Percentiles rank a stretch among this genome's conserved stretches.
phyloP scores from a whole-genome alignment of 37 sponge, comb jelly and placozoan genomes.

The Dysidea cf. avara region DNA sequence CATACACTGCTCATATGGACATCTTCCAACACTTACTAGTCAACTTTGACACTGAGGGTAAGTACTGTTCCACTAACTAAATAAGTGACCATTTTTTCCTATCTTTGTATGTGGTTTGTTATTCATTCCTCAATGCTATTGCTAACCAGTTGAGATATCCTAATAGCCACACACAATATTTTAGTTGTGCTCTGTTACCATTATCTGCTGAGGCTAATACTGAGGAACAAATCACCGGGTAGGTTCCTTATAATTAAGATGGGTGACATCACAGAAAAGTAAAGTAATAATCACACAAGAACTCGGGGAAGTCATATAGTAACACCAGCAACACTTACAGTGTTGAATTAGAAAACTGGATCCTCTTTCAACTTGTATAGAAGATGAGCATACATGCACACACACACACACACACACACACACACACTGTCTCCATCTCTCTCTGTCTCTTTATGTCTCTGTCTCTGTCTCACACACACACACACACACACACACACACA shows the following conservation, averaged over 20 bases:
- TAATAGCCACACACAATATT: constrained; percentile 99
- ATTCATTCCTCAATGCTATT: constrained; percentile 96
- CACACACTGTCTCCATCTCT: background rate
- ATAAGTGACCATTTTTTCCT: no score
- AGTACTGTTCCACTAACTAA: no score
- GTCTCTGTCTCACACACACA: background rate
- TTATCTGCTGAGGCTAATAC: constrained; percentile 90
- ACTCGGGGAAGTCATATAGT: no score
- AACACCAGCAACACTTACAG: no score
- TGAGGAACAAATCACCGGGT: constrained; percentile 98
- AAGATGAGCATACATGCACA: background rate
- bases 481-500: background rate
- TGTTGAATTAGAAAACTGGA: no score
- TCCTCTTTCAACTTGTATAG: no score
- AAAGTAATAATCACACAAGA: no score
- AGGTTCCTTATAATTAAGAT: background rate
- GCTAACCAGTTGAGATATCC: constrained; percentile 99
- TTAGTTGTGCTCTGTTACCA: constrained; percentile 93
- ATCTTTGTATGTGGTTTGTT: constrained; percentile 72
- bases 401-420: background rate
- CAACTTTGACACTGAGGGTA: constrained; percentile 97
- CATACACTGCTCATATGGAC: constrained; percentile 96
- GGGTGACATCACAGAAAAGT: no score
- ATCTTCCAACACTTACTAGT: constrained; percentile 92
- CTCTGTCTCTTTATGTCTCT: background rate